Conservation (phyloP, 2,888 invertebrate species). For the Meiosimyza platycephala region DNA sequence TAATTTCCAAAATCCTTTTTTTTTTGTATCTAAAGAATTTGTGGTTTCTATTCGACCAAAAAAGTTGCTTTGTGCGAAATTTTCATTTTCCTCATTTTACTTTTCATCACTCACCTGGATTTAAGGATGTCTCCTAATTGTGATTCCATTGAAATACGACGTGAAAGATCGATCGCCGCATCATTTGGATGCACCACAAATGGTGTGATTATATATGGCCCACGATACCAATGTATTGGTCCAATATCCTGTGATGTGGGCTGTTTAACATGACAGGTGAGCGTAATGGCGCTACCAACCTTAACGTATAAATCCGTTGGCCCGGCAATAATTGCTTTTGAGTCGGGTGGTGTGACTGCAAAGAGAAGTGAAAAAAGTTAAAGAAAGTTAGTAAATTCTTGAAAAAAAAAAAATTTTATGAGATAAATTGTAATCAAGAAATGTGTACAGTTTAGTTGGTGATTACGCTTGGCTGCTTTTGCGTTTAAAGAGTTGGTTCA, state of each 20-base stretch:
- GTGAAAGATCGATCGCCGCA: conserved; percentile 62
- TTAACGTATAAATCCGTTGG: conserved; percentile 79
- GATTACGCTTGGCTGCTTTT: too few relatives aligned
- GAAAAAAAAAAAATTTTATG: conserved; percentile 7
- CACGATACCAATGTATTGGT: conserved; percentile 79
- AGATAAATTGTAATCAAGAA: background rate
- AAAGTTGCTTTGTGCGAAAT: too few relatives aligned
- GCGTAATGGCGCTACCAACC: conserved; percentile 78
- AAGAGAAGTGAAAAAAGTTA: conserved; percentile 24
- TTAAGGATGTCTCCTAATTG: conserved; percentile 76
- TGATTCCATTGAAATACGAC: conserved; percentile 66
- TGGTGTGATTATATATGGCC: conserved; percentile 66
- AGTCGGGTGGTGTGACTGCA: conserved; percentile 70
- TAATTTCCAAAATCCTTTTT: too few relatives aligned
- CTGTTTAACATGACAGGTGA: conserved; percentile 79
- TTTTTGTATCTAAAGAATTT: too few relatives aligned
- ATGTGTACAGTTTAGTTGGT: too few relatives aligned
- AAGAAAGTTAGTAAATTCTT: conserved; percentile 9
- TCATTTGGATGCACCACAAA: conserved; percentile 65
- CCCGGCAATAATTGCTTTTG: conserved; percentile 76
- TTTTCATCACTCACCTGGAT: conserved; percentile 68
- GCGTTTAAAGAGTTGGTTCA: too few relatives aligned
- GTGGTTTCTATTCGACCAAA: too few relatives aligned
- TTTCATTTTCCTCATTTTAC: too few relatives aligned
- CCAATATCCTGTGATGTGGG: conserved; percentile 75